Evolutionary conservation across 2,113 vertebrate genomes (phyloP), one percentile per base, ranked within the genome.

Genomic region (Heptranchias perlo): DNA sequence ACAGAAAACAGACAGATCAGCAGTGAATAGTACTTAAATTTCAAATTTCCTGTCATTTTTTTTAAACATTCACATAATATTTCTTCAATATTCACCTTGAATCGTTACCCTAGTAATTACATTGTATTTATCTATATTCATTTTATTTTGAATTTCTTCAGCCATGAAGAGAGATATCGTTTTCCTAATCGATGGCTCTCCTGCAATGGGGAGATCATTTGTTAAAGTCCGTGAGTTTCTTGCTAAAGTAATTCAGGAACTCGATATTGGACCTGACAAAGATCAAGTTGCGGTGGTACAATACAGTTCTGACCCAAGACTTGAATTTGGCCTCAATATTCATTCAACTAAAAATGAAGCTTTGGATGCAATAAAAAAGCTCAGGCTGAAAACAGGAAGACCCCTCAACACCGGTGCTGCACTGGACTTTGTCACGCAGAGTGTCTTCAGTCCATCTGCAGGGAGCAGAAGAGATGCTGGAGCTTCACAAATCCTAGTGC

Each of bases 181-280:
- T 91, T 99, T 99, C 97, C 98, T 99, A 96, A 98, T 99, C 89
- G 99, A 99, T 94, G 99, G 99, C 99, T 99, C 99, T 98, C 97
- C 99, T 98, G 98, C 98, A 98, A 97, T 99, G 98, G 99, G 99
- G 98, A 97, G 98, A 96, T 98, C 98, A 96, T 99, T 99, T 96
- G 96, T 97, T 95, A 96, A 52, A 97, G 97, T 99, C 96, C 97
- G 97, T 21, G 98, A 99, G 96, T 99, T 99, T 96, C 98, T 99
- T 95, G 96, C 97, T 96, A 98, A 97, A 97, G 97, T 99, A 0
- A 98, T 99, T 65, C 97, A 98, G 94, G 98, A 98, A 76, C 98
- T 99, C 96, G 62, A 92, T 78, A 62, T 96, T 18, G 92, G 93
- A 82, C 39, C 67, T 14, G 61, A 87, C 44, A 49, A 11, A 52